A percentile compares a stretch with the other conserved stretches of the same genome.
phyloP scores from a whole-genome alignment of 92 coral and sea anemone species.

The Actinernus sp. region DNA sequence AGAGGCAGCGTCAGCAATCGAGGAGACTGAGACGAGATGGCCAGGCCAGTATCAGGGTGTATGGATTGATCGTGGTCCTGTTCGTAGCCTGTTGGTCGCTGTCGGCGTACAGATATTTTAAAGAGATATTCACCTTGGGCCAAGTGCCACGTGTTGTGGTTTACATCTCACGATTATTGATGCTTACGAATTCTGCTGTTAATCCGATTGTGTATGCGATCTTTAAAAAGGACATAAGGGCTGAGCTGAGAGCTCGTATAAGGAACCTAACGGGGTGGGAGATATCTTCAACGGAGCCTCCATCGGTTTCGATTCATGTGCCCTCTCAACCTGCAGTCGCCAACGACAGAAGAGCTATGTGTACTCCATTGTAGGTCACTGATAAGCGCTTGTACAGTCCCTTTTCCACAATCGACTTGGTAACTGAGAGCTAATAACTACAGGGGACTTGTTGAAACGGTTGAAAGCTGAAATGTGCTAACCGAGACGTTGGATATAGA shows the following conservation, averaged over 20 bases:
- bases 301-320: not conserved
- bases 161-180: constrained; percentile 16
- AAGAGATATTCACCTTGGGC: constrained; percentile 1
- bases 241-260: constrained; percentile 4
- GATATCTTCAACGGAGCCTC: not conserved
- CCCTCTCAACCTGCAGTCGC: not conserved
- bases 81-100: constrained; percentile 47
- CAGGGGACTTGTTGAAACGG: too few species aligned
- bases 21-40: constrained; percentile 36
- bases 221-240: constrained; percentile 30
- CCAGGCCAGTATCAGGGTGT: constrained; percentile 24
- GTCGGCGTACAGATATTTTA: constrained; percentile 37
- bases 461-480: too few species aligned
- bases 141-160: constrained; percentile 2
- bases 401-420: too few species aligned
- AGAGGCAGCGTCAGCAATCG: not conserved
- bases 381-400: too few species aligned
- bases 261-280: not conserved
- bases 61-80: constrained; percentile 34
- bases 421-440: too few species aligned
- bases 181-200: constrained; percentile 31
- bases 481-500: too few species aligned
- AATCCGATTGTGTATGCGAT: constrained; percentile 34
- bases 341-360: not conserved
- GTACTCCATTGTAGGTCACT: too few species aligned